phyloP scores from a whole-genome alignment of 1,140 invertebrate species.

The Holcopasites calliopsidis region DNA sequence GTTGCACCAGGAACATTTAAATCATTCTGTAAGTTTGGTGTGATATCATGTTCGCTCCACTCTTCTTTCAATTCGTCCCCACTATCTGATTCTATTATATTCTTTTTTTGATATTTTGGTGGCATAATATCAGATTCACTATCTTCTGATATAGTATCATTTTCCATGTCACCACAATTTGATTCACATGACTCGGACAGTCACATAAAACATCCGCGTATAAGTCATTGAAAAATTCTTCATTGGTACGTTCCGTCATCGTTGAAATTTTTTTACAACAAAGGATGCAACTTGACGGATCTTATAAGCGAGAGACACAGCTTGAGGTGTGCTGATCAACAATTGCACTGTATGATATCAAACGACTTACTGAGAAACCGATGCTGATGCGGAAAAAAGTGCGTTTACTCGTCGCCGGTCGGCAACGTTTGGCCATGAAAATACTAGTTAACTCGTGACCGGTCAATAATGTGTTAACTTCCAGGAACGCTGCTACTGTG shows the following conservation, averaged over 20 bases:
- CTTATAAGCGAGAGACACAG: constrained; percentile 5
- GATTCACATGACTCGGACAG: background rate
- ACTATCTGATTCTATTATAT: constrained; percentile 29
- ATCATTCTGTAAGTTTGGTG: constrained; percentile 29
- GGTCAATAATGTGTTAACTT: background rate
- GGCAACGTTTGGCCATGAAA: too few relatives aligned
- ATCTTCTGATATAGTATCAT: background rate
- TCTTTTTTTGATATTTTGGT: constrained; percentile 25
- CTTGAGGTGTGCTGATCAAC: constrained; percentile 18
- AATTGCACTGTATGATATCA: constrained; percentile 15
- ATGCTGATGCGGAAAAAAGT: constrained; percentile 22
- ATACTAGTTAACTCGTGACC: too few relatives aligned
- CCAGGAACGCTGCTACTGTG: too few relatives aligned
- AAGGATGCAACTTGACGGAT: background rate
- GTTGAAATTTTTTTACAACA: too few relatives aligned
- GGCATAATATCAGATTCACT: constrained; percentile 15
- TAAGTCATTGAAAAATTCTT: too few relatives aligned
- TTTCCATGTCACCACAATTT: background rate
- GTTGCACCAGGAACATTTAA: constrained; percentile 35
- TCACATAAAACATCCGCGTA: background rate
- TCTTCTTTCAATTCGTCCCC: constrained; percentile 17
- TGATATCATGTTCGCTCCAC: constrained; percentile 25
- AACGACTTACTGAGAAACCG: constrained; percentile 20
- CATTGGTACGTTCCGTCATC: background rate
- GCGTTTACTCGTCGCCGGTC: background rate